These are phyloP conservation scores for Rallus limicola DNA, from an alignment of 2,113 vertebrate genomes.

Conservation along the genomic window DNA sequence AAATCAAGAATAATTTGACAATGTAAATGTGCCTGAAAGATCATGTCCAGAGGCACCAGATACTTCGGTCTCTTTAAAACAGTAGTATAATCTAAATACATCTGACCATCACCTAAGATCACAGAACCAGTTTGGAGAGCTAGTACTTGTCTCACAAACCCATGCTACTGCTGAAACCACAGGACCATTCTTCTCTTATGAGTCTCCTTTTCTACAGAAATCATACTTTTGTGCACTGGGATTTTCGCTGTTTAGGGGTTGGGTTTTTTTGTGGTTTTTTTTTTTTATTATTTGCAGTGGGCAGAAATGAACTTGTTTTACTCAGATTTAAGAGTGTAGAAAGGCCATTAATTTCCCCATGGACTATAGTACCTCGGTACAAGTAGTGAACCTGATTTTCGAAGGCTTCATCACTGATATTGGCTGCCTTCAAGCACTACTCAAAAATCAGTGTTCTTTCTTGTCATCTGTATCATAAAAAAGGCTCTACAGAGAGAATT, in stretches of 20 bases:
- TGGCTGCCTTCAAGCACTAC: background rate
- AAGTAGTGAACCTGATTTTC: background rate
- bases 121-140: background rate
- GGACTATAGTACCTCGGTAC: background rate
- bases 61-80: background rate
- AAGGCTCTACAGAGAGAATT: background rate
- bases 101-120: background rate
- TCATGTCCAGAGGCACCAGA: background rate
- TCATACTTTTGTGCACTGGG: background rate
- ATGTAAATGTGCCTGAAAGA: accelerated
- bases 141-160: background rate
- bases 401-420: background rate
- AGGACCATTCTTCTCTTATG: background rate
- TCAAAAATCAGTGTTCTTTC: conserved; percentile 24
- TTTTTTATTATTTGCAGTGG: background rate
- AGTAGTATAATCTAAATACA: background rate
- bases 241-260: background rate
- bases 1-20: background rate
- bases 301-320: background rate
- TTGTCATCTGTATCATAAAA: conserved; percentile 5
- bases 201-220: background rate
- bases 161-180: background rate
- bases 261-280: background rate
- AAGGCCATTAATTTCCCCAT: background rate
- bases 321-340: background rate